These are phyloP conservation scores for Chrysaora quinquecirrha DNA, from an alignment of 30 jellyfish, hydroid and myxozoan species.

Conservation along the genomic window DNA sequence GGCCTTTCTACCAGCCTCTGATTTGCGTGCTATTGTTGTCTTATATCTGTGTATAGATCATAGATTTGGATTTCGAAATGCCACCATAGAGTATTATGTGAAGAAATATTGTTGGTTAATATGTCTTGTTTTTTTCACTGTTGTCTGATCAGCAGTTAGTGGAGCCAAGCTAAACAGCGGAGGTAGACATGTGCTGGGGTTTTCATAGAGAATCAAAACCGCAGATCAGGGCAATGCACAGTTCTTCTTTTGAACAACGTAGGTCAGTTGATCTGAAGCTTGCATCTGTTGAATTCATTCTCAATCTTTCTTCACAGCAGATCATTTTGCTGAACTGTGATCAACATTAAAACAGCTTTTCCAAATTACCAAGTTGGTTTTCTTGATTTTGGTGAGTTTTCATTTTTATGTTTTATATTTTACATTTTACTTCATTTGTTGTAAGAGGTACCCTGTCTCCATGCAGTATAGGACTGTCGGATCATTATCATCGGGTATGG, in stretches of 20 bases:
- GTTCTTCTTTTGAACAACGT: conserved; percentile 13
- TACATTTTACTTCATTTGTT: no score
- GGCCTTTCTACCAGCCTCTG: no score
- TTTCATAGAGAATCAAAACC: conserved; percentile 19
- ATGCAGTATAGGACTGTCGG: no score
- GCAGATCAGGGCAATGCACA: conserved; percentile 46
- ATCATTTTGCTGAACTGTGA: neutral
- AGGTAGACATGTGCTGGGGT: conserved; percentile 7
- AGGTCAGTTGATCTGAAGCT: conserved; percentile 52
- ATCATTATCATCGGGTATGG: no score
- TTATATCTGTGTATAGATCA: no score
- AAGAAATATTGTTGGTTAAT: neutral
- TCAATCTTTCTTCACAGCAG: neutral
- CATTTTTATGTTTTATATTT: no score
- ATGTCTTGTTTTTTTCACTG: conserved; percentile 14
- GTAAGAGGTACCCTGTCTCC: no score
- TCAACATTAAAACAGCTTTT: no score
- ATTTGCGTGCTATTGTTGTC: no score
- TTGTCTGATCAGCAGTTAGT: conserved; percentile 55
- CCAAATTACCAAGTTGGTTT: no score
- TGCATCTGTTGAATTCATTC: neutral
- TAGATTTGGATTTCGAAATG: no score
- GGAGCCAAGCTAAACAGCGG: conserved; percentile 14
- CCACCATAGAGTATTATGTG: neutral
- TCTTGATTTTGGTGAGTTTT: no score